These are phyloP conservation scores for Thelaira solivaga DNA, from an alignment of 2,888 invertebrate genomes.

Conservation along the genomic window DNA sequence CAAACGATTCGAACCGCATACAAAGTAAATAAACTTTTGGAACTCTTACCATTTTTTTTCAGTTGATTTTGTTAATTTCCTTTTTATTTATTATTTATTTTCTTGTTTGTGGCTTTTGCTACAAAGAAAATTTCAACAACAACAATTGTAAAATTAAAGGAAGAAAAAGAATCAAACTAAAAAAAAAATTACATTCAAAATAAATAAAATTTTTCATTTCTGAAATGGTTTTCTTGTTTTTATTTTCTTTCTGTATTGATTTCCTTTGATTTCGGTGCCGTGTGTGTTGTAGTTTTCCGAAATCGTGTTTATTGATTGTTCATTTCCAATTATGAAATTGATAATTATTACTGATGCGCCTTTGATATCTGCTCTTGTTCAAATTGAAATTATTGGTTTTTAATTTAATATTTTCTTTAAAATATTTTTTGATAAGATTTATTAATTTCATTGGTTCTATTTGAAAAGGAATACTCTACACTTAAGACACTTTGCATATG, in stretches of 20 bases:
- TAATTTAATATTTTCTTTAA: slow-evolving; percentile 9
- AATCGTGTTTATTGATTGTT: slow-evolving; percentile 36
- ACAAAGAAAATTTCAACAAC: background rate
- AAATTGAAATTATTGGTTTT: slow-evolving; percentile 21
- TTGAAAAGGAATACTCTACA: background rate
- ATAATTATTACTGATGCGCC: slow-evolving; percentile 33
- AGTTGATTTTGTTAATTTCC: background rate
- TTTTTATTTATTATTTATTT: slow-evolving; percentile 37
- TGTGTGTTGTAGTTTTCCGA: slow-evolving; percentile 1
- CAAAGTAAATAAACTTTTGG: slow-evolving; percentile 16
- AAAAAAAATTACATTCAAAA: slow-evolving; percentile 37
- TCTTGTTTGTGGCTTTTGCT: slow-evolving; percentile 30
- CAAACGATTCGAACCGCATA: slow-evolving; percentile 25
- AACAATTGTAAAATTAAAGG: background rate
- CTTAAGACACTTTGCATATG: background rate
- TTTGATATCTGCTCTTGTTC: slow-evolving; percentile 33
- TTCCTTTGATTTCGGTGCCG: slow-evolving; percentile 10
- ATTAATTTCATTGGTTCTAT: background rate
- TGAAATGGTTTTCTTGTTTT: slow-evolving; percentile 18
- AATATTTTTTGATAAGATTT: slow-evolving; percentile 51
- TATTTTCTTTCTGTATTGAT: slow-evolving; percentile 17
- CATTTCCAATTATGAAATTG: slow-evolving; percentile 31
- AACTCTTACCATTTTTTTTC: slow-evolving; percentile 16
- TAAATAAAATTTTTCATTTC: slow-evolving; percentile 50
- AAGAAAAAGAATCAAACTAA: background rate